Conservation (phyloP, 1,140 invertebrate genomes). For the Carposina sasakii region DNA sequence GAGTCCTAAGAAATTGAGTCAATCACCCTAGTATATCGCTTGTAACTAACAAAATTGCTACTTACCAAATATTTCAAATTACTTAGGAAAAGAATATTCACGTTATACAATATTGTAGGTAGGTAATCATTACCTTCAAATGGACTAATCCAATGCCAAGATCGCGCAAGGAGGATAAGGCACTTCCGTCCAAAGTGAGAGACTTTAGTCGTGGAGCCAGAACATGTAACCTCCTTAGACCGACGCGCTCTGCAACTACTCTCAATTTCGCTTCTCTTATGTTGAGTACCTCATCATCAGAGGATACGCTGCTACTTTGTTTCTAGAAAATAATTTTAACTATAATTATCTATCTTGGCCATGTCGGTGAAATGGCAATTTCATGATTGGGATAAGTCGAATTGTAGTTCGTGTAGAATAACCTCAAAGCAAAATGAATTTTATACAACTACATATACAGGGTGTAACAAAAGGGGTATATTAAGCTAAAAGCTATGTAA, state of each 20-base stretch:
- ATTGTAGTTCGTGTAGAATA: no score
- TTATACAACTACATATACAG: no score
- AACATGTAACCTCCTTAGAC: conserved; percentile 74
- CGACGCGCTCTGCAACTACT: conserved; percentile 75
- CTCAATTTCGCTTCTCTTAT: conserved; percentile 75
- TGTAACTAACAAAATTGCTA: no score
- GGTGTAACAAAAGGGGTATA: no score
- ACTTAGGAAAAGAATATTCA: no score
- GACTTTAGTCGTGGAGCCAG: conserved; percentile 75
- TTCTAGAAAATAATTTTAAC: conserved; percentile 43
- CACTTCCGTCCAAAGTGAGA: conserved; percentile 77
- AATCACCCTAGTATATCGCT: no score
- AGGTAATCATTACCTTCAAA: conserved; percentile 65
- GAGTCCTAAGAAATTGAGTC: no score
- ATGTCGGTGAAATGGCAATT: conserved; percentile 1
- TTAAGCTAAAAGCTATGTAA: no score
- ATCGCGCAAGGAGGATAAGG: conserved; percentile 76
- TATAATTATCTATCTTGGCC: conserved; percentile 8
- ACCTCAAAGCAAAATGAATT: no score
- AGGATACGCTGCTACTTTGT: conserved; percentile 62
- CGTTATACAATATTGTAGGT: no score
- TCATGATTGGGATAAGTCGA: no score
- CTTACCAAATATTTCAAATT: no score
- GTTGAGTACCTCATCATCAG: conserved; percentile 71
- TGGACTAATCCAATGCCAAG: conserved; percentile 77